phyloP scores from a whole-genome alignment of 2,113 vertebrate species.

The Platycercus adscitus region DNA sequence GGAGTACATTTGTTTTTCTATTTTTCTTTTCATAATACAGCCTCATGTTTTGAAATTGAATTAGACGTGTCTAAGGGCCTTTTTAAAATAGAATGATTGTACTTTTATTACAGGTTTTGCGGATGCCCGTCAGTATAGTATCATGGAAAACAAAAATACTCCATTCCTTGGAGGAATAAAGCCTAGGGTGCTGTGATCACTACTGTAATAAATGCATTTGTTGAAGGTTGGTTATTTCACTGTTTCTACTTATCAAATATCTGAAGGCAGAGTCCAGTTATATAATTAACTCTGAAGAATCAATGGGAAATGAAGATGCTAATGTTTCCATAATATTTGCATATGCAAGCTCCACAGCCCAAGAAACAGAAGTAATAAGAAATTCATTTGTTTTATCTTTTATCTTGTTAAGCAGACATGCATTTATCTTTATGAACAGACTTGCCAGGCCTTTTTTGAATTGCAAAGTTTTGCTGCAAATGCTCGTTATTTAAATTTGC shows the following conservation, averaged over 20 bases:
- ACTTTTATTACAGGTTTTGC: slow-evolving; percentile 10
- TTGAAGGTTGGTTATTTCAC: not conserved
- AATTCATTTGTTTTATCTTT: slow-evolving; percentile 44
- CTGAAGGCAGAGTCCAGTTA: not conserved
- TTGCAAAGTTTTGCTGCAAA: not conserved
- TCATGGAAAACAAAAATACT: not conserved
- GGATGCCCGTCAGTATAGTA: not conserved
- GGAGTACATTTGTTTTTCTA: not conserved
- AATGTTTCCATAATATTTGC: slow-evolving; percentile 11
- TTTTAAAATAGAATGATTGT: not conserved
- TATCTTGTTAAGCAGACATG: slow-evolving; percentile 49
- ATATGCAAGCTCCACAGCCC: not conserved
- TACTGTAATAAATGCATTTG: not conserved
- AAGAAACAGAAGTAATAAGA: slow-evolving; percentile 36
- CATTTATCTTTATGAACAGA: slow-evolving; percentile 39
- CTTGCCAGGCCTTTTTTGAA: slow-evolving; percentile 20
- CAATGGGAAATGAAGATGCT: not conserved
- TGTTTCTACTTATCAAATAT: not conserved
- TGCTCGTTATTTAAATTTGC: slow-evolving; percentile 12
- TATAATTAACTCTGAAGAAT: not conserved
- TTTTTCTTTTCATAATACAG: not conserved
- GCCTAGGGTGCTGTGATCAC: not conserved
- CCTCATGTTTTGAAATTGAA: slow-evolving; percentile 19
- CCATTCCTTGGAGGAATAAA: not conserved
- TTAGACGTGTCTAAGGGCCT: slow-evolving; percentile 1